Evolutionary conservation across 1,140 invertebrate species (phyloP), one percentile per base, ranked within the genome.

Genomic region (Melipona quadrifasciata): DNA sequence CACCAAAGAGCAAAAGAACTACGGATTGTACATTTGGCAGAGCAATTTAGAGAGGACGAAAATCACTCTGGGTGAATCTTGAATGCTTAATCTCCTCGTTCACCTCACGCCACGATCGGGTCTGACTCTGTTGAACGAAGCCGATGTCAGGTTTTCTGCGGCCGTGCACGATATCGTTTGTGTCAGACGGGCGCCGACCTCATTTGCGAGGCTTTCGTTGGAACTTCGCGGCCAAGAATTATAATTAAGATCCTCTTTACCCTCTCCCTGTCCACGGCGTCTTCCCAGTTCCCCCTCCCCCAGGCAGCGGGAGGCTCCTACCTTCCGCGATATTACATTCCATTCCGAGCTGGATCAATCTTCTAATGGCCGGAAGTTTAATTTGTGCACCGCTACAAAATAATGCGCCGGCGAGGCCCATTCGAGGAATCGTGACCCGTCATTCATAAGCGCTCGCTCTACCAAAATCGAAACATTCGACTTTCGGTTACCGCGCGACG

Each of bases 221-320:
- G 87, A 93, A 94, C 92, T 93, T 93, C 91, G 91, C 93, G 91
- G 92, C 90, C 92, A 93, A 93, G 93, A 94, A 93, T 94, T 93
- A 94, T 94, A 94, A 94, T 94, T 94, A 93, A 94, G 93, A 93
- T 92, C 91, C 93, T 71, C 75, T 76, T 61, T 64, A 71, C 80
- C 51, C 31, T 70, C 77, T n/a, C 68, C 34, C 67, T 51, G 61
- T 14, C 76, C 72, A 27, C 47, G 34, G 58, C 61, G n/a, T 75
- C 73, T 80, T 85, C 87, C 77, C 70, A 89, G 83, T 86, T 89
- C 89, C 81, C 84, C 84, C 80, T 80, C 79, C 65, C 86, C 65
- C 86, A n/a, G 67, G 31, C 86, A 55, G 74, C 82, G 64, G 78
- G 0, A 47, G 39, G 39, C 39, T 47, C 39, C 85, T 76, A 84